Evolutionary conservation across 2,888 invertebrate genomes (phyloP).

Genomic region (Synanthedon tipuliformis): DNA sequence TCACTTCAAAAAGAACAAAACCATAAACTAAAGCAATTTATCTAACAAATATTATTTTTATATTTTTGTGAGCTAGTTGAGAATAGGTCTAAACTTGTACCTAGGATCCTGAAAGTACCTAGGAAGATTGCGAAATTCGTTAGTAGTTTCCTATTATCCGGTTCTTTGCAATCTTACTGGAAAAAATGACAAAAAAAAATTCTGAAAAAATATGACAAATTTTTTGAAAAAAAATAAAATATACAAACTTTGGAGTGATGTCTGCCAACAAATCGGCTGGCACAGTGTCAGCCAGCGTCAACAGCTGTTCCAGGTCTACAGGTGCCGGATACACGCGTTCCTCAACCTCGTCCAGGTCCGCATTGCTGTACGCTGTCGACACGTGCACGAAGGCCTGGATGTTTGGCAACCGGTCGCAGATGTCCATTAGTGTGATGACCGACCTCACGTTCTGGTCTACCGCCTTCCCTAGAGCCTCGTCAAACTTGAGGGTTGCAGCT

Average conservation of each 20-base stretch:
- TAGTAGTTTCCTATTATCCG: no score
- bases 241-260: conserved; percentile 69
- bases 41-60: no score
- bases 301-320: conserved; percentile 72
- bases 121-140: no score
- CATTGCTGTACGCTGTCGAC: conserved; percentile 90
- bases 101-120: no score
- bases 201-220: no score
- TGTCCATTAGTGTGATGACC: conserved; percentile 75
- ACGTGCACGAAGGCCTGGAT: conserved; percentile 82
- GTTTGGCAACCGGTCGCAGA: conserved; percentile 77
- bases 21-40: no score
- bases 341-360: conserved; percentile 76
- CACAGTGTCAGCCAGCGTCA: conserved; percentile 72
- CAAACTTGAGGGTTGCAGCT: conserved; percentile 85
- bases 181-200: no score
- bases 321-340: conserved; percentile 80
- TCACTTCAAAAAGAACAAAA: no score
- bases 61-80: no score
- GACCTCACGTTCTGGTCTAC: conserved; percentile 83
- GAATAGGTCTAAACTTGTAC: no score
- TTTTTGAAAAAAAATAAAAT: no score
- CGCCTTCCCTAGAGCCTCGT: conserved; percentile 78
- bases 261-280: conserved; percentile 66
- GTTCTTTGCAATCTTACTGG: no score